Base-by-base conservation (phyloP, 2,113 vertebrate species). In the Mugil cephalus region DNA sequence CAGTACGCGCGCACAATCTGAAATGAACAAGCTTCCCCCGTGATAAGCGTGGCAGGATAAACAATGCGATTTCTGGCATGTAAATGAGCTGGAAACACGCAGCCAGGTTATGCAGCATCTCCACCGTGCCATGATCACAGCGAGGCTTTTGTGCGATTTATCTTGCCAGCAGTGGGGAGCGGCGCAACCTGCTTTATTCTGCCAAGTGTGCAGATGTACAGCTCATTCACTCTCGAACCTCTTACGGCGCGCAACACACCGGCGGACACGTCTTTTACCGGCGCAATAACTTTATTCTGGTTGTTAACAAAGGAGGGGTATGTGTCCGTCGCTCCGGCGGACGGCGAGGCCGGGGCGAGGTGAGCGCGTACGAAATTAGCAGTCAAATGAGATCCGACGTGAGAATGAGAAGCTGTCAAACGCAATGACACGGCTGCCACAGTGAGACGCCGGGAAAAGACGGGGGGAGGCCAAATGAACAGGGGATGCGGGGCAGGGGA, bases 361-460 rank as follows among this genome's bases (percentile, higher is more conserved):
- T 78, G 85, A 58, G 76, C 13, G 19, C 1, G 67, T 77, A 76
- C 48, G 71, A 83, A 84, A 90, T 89, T 83, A 86, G 46, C 60
- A 66, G 61, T 70, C 79, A 87, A 92, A 91, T 91, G 94, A 96
- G 93, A 96, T 95, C 91, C 95, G 96, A 97, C 96, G 94, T 85
- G 93, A 94, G 95, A 96, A 97, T 96, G 95, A 96, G 95, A 96
- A 96, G 93, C 95, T 97, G 96, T 96, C 96, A 97, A 95, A 97
- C 93, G 95, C 92, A 93, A 96, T 97, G 95, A 96, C 94, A 96
- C 92, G 94, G 94, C 77, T 63, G 62, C 82, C 68, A 78, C 69
- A 24, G 70, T 83, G 88, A 87, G 74, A 30, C 21, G 93, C 87
- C 62, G 34, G 59, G 61, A 38, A 46, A 67, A 39, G 72, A 55